Percentiles rank a stretch among this genome's conserved stretches.
Conservation (phyloP, 2,888 invertebrate genomes). For the Acholoe squamosa region DNA sequence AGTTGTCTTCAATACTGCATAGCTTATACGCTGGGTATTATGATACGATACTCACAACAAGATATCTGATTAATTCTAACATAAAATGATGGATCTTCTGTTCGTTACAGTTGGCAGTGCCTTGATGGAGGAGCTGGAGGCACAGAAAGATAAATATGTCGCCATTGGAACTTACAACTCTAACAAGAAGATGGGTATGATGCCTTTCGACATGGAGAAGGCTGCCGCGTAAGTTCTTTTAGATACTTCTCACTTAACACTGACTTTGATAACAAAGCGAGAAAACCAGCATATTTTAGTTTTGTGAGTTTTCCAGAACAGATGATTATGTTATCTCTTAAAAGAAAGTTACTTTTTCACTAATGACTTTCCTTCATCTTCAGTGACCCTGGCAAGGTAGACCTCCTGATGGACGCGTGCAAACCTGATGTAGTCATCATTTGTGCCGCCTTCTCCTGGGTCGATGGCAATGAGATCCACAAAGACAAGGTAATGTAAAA, state of each 20-base stretch:
- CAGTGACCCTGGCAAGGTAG: not conserved
- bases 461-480: constrained; percentile 53
- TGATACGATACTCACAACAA: no score
- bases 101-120: constrained; percentile 57
- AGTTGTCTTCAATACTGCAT: no score
- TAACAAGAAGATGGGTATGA: not conserved
- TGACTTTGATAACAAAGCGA: no score
- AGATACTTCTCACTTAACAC: no score
- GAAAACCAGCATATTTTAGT: no score
- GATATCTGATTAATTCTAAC: no score
- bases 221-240: constrained; percentile 62
- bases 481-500: constrained; percentile 57
- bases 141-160: constrained; percentile 41
- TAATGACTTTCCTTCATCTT: not conserved
- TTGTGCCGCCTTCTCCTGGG: constrained; percentile 60
- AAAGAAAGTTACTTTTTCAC: no score
- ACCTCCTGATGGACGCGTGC: constrained; percentile 40
- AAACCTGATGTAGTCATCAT: constrained; percentile 52
- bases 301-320: no score
- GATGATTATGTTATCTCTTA: no score
- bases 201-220: constrained; percentile 61
- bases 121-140: constrained; percentile 18
- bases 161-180: constrained; percentile 47
- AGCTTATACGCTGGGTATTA: no score
- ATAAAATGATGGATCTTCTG: no score